Conservation (phyloP, 2,113 vertebrate genomes). For the Saguinus midas region DNA sequence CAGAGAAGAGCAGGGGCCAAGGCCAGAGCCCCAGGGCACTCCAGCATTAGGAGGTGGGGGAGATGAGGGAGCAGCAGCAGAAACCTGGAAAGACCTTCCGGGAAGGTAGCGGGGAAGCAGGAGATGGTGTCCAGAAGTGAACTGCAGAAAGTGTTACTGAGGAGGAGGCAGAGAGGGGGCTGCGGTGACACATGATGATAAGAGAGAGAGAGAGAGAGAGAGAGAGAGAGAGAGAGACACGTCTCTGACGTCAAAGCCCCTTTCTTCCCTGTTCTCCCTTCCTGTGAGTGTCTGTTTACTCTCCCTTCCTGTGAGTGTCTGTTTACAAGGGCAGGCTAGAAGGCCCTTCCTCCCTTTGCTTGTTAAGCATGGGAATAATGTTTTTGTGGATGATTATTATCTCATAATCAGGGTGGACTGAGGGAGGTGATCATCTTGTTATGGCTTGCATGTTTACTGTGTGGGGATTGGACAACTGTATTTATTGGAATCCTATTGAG, state of each 20-base stretch:
- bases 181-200: neutral
- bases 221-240: no score
- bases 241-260: neutral
- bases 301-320: neutral
- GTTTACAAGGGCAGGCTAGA: neutral
- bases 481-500: neutral
- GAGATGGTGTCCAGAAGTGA: neutral
- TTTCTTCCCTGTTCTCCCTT: neutral
- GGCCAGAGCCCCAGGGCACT: neutral
- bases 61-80: neutral
- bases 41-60: neutral
- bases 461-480: neutral
- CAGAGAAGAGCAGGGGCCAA: neutral
- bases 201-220: no score
- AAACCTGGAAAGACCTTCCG: neutral
- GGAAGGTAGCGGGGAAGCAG: neutral
- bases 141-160: rapidly evolving
- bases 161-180: neutral
- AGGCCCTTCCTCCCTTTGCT: neutral
- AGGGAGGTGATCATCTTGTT: neutral
- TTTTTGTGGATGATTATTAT: neutral
- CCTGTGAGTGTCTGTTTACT: neutral
- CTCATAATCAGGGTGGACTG: neutral
- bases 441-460: neutral
- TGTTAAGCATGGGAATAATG: neutral